phyloP scores from a whole-genome alignment of 2,113 vertebrate genomes.

The Halichoerus grypus region DNA sequence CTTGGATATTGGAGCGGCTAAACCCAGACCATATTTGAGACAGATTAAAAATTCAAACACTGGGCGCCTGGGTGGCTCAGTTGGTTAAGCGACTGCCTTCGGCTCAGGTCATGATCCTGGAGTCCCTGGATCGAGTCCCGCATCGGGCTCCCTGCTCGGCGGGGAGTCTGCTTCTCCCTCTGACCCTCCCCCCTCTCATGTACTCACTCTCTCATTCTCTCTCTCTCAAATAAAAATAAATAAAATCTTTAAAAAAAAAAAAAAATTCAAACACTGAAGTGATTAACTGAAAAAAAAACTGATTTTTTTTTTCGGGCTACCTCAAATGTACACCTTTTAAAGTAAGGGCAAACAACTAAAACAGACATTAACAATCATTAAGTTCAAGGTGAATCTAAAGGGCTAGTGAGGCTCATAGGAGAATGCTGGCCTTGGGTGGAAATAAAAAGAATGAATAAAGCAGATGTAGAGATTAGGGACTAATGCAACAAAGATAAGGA shows the following conservation, averaged over 20 bases:
- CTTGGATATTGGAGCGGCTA: background rate
- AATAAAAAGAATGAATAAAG: background rate
- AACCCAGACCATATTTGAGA: background rate
- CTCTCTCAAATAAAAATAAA: too few species aligned
- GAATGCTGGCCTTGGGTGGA: background rate
- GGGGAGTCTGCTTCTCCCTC: too few species aligned
- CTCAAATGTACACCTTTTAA: background rate
- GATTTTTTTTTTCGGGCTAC: background rate
- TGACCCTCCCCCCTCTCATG: too few species aligned
- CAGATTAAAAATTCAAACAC: constrained; percentile 15
- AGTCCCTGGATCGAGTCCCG: too few species aligned
- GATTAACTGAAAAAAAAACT: background rate
- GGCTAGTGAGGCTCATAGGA: background rate
- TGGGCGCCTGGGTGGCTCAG: too few species aligned
- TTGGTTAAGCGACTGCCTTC: too few species aligned
- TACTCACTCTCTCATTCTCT: too few species aligned
- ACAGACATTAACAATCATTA: background rate
- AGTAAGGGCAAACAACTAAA: background rate
- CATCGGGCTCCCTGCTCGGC: too few species aligned
- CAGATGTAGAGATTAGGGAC: background rate
- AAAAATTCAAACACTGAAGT: constrained; percentile 32
- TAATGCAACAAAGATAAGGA: background rate
- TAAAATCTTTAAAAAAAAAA: too few species aligned
- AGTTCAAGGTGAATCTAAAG: background rate
- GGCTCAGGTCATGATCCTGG: too few species aligned